Evolutionary conservation across 1,140 invertebrate species (phyloP).

Genomic region (Cyrtorhinus lividipennis): DNA sequence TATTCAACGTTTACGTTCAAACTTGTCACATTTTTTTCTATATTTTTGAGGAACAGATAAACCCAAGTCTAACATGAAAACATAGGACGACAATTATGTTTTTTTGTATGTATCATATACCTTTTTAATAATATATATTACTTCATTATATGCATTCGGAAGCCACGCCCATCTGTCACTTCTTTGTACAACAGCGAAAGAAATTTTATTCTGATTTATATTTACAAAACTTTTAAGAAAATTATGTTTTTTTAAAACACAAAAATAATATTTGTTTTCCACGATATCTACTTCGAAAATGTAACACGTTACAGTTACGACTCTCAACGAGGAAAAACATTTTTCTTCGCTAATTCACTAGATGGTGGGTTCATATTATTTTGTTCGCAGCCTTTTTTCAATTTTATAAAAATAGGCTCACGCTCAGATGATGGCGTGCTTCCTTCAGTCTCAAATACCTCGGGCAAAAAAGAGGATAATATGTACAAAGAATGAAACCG

Average conservation of each 20-base stretch:
- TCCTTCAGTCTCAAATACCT: slow-evolving; percentile 27
- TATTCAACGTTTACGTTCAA: no score
- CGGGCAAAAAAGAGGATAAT: slow-evolving; percentile 21
- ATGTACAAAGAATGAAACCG: slow-evolving; percentile 18
- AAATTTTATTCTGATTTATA: slow-evolving; percentile 19
- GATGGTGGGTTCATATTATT: neutral
- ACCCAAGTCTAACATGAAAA: slow-evolving; percentile 10
- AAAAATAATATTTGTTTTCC: no score
- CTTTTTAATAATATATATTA: neutral
- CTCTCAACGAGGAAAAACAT: neutral
- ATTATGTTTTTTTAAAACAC: no score
- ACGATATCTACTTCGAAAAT: slow-evolving; percentile 9
- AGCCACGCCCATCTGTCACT: slow-evolving; percentile 23
- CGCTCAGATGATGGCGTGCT: slow-evolving; percentile 23
- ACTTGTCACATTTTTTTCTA: neutral
- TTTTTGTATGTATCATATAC: slow-evolving; percentile 7
- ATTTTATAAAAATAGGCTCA: neutral
- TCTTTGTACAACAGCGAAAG: slow-evolving; percentile 16
- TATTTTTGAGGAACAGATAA: slow-evolving; percentile 12
- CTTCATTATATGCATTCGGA: slow-evolving; percentile 17
- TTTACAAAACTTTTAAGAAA: no score
- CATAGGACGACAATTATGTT: slow-evolving; percentile 19
- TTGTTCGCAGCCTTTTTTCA: neutral
- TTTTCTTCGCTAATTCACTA: neutral
- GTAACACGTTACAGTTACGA: slow-evolving; percentile 15